phyloP scores from a whole-genome alignment of 2,888 invertebrate genomes.

The Apoda limacodes region DNA sequence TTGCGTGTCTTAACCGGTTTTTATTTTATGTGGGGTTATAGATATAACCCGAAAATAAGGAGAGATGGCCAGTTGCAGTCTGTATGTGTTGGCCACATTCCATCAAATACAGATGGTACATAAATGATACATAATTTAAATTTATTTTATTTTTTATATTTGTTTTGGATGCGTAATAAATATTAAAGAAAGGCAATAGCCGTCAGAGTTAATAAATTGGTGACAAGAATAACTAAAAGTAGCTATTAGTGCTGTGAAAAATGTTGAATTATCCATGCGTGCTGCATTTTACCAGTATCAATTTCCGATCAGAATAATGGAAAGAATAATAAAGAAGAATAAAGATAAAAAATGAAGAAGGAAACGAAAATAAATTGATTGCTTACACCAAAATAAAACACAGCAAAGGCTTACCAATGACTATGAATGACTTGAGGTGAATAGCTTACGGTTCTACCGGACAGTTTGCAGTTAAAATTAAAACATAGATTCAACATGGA shows the following conservation, averaged over 20 bases:
- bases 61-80: conserved; percentile 9
- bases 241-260: conserved; percentile 11
- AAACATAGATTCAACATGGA: too few relatives aligned
- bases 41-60: conserved; percentile 6
- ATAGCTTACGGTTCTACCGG: too few relatives aligned
- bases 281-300: conserved; percentile 6
- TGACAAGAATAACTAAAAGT: conserved; percentile 7
- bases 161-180: conserved; percentile 9
- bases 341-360: too few relatives aligned
- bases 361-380: too few relatives aligned
- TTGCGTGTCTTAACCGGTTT: conserved; percentile 5
- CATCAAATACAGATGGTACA: conserved; percentile 6
- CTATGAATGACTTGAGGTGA: too few relatives aligned
- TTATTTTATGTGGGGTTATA: conserved; percentile 5
- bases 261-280: conserved; percentile 8
- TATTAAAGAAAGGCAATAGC: conserved; percentile 9
- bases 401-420: too few relatives aligned
- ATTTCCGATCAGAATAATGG: too few relatives aligned
- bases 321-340: too few relatives aligned
- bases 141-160: conserved; percentile 4
- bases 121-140: conserved; percentile 4
- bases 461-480: too few relatives aligned
- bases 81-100: conserved; percentile 7
- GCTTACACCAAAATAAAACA: too few relatives aligned
- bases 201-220: too few relatives aligned